Conservation (phyloP, 92 coral and sea anemone species). For the Umimayanthus kanabou region DNA sequence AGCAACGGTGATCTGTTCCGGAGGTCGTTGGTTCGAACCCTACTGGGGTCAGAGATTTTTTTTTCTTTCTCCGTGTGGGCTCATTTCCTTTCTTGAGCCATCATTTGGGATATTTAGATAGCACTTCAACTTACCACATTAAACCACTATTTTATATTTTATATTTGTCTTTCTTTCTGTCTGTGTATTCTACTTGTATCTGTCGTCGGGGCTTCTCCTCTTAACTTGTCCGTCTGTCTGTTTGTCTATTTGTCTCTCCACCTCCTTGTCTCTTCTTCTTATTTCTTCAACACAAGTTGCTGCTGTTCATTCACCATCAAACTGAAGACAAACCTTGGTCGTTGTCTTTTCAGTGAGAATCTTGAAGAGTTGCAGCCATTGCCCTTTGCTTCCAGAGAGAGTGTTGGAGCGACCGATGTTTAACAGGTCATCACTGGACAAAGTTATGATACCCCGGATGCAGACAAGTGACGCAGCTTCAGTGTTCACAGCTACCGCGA, state of each 20-base stretch:
- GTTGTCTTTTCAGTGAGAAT: neutral
- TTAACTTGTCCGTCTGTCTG: neutral
- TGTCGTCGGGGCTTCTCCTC: neutral
- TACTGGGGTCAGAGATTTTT: too few relatives aligned
- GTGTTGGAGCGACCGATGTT: neutral
- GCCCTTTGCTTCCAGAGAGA: neutral
- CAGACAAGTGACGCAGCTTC: neutral
- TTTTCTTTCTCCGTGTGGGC: too few relatives aligned
- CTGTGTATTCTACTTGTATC: neutral
- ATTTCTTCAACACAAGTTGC: neutral
- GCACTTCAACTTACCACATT: too few relatives aligned
- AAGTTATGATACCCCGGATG: neutral
- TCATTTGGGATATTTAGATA: too few relatives aligned
- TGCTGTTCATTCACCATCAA: neutral
- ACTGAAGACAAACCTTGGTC: neutral
- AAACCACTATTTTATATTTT: too few relatives aligned
- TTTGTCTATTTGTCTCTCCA: neutral
- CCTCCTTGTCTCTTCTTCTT: too few relatives aligned
- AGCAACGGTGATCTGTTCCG: too few relatives aligned
- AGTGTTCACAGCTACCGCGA: neutral
- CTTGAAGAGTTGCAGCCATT: neutral
- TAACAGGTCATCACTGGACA: neutral
- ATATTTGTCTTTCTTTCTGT: neutral
- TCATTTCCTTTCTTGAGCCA: too few relatives aligned
- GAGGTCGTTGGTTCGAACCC: too few relatives aligned